phyloP scores from a whole-genome alignment of 2,797 vertebrate species.

The Notolepis coatsorum region DNA sequence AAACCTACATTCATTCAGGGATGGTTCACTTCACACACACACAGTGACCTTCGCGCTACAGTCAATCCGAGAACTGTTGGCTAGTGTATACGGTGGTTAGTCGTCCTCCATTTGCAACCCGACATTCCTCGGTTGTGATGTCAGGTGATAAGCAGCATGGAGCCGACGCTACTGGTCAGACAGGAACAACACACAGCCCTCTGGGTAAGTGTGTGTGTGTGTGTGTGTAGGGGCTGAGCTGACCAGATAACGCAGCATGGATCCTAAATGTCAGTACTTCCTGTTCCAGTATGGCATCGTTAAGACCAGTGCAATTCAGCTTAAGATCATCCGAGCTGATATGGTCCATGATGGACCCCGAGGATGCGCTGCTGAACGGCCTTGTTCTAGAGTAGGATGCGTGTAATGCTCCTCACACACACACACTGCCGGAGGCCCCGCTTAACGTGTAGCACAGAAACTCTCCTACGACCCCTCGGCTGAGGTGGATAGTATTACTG shows the following conservation, averaged over 20 bases:
- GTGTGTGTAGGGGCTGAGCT: neutral
- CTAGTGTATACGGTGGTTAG: no score
- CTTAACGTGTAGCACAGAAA: neutral
- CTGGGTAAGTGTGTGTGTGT: neutral
- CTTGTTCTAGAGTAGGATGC: no score
- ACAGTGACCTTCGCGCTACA: no score
- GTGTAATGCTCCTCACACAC: no score
- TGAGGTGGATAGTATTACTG: conserved; percentile 17
- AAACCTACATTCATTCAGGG: no score
- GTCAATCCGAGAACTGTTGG: no score
- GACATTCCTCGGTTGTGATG: neutral
- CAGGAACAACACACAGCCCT: neutral
- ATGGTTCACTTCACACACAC: no score
- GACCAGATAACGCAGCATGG: neutral
- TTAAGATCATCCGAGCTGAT: no score
- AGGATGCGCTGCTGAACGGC: no score
- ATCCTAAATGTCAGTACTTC: neutral
- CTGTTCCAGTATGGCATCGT: no score
- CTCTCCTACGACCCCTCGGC: neutral
- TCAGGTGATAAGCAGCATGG: conserved; percentile 1
- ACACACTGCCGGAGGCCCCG: conserved; percentile 8
- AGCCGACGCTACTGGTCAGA: neutral
- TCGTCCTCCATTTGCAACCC: neutral
- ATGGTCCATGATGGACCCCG: no score
- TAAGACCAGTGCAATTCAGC: no score